A percentile compares a stretch with the other conserved stretches of the same genome.
Conservation (phyloP, 1,140 invertebrate species). For the Hypothenemus hampei region DNA sequence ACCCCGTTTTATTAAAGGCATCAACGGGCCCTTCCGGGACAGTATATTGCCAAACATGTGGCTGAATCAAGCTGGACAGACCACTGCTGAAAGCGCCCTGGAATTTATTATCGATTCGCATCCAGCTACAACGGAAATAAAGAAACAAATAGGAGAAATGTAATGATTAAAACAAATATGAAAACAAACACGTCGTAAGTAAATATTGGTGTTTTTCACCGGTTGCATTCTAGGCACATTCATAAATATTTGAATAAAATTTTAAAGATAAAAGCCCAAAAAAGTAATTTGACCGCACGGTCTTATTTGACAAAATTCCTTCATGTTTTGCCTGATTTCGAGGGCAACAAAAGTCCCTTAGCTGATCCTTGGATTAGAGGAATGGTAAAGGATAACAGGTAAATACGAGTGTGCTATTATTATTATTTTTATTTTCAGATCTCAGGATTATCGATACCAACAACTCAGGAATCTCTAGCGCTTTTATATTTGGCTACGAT, state of each 20-base stretch:
- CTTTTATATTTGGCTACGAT: constrained; percentile 78
- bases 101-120: constrained; percentile 81
- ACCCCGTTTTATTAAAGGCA: constrained; percentile 67
- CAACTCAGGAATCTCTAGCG: constrained; percentile 68
- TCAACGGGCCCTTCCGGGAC: constrained; percentile 93
- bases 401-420: not conserved
- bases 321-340: constrained; percentile 91
- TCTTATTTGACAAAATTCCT: constrained; percentile 68
- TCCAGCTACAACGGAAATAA: constrained; percentile 55
- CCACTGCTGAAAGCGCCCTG: constrained; percentile 76
- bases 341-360: constrained; percentile 90
- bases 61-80: constrained; percentile 91
- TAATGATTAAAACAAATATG: constrained; percentile 22
- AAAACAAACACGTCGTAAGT: not conserved
- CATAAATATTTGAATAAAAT: constrained; percentile 60
- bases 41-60: constrained; percentile 82
- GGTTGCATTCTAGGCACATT: constrained; percentile 55
- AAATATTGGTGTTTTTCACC: not conserved
- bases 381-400: constrained; percentile 55
- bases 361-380: constrained; percentile 80
- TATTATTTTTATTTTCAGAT: constrained; percentile 53
- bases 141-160: constrained; percentile 45
- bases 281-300: constrained; percentile 50
- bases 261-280: constrained; percentile 53
- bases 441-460: constrained; percentile 66